Base-by-base conservation (phyloP, 2,113 vertebrate species). In the Burhinus bistriatus region DNA sequence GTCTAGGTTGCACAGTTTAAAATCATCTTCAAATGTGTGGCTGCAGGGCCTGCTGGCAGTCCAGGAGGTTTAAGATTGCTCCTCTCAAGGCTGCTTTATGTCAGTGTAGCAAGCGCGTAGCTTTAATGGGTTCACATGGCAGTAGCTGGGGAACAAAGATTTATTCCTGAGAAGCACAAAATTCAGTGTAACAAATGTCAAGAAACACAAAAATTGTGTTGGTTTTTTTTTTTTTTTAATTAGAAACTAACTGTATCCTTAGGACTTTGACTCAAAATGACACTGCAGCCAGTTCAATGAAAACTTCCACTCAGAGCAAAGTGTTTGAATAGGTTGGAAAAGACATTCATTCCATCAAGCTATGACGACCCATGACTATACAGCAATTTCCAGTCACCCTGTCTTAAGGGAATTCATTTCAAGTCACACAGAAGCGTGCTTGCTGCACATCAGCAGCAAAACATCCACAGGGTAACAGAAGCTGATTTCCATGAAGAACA, bases 51-150 rank as follows among this genome's bases (percentile, higher is more conserved):
- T 65, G 47, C 79, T 87, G 84, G 80, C 65, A 90, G 71, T 36
- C 85, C 47, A 29, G 34, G 29, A 84, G 47, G 54, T 57, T 89
- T 68, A 79, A 75, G 70, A 87, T 7, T 78, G 76, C 58, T 14
- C 9, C 83, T 73, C 84, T 82, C 12, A 0, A 62, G 71, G 40
- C 65, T 93, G 73, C 38, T 88, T 78, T 65, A 68, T 19, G 40
- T 44, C 70, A 73, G 49, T 0, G 4, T 27, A 72, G 73, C 11
- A 58, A 55, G 32, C 1, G 0, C 0, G 0, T 9, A 83, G 34
- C 54, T 81, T 80, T 66, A 73, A 83, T 26, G 15, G 44, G 23
- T 51, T 83, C 69, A 36, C 42, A 32, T 15, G 20, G 83, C 72
- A 93, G 76, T 32, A 81, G 19, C 27, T 38, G n/a, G 20, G 38